Conservation (phyloP, 2,888 invertebrate species). For the Tanypteryx hageni region DNA sequence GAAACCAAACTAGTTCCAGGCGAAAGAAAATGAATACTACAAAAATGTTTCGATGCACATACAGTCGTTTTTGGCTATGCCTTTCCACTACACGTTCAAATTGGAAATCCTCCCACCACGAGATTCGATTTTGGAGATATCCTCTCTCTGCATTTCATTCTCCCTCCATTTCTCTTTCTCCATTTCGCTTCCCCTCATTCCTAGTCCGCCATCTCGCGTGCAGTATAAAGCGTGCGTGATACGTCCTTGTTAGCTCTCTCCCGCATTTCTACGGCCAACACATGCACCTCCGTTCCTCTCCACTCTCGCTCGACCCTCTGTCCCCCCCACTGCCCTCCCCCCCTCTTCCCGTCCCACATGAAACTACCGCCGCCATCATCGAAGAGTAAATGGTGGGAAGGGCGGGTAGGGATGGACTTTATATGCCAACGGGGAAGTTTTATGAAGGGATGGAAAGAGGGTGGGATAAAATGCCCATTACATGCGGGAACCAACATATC, state of each 20-base stretch:
- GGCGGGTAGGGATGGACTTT: too few species aligned
- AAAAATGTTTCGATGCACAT: neutral
- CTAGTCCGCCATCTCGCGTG: slow-evolving; percentile 6
- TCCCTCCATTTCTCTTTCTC: neutral
- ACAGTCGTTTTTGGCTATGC: neutral
- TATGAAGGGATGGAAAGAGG: too few species aligned
- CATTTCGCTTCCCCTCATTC: neutral
- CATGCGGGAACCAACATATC: too few species aligned
- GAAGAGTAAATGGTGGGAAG: too few species aligned
- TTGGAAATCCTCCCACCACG: neutral
- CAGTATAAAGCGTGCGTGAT: slow-evolving; percentile 19
- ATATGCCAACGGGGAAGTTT: too few species aligned
- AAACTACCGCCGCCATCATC: too few species aligned
- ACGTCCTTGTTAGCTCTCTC: slow-evolving; percentile 40
- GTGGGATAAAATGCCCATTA: too few species aligned
- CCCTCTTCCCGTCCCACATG: neutral
- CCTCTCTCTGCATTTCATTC: neutral
- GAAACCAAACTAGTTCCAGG: neutral
- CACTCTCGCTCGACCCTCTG: neutral
- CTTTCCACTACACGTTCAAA: neutral
- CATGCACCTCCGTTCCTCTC: neutral
- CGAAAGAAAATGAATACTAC: neutral
- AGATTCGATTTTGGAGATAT: neutral
- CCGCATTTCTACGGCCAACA: slow-evolving; percentile 30
- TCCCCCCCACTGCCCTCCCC: neutral